phyloP scores from a whole-genome alignment of 1,140 invertebrate genomes.

The Acromyrmex heyeri region DNA sequence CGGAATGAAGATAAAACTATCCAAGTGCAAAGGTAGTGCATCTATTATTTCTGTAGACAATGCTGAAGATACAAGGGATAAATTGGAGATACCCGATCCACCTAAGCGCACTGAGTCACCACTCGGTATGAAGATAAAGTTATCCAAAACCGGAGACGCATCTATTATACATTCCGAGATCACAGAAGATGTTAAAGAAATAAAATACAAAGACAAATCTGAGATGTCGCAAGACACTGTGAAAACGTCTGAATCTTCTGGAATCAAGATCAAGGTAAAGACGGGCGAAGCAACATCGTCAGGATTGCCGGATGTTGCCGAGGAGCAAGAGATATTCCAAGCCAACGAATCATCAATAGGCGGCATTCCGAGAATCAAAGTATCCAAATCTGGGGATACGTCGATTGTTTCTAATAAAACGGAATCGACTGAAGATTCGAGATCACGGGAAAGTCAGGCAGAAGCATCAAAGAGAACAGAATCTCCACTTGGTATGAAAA shows the following conservation, averaged over 20 bases:
- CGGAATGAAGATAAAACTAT: constrained; percentile 83
- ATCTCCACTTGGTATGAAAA: constrained; percentile 83
- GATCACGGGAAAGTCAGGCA: constrained; percentile 55
- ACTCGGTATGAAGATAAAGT: constrained; percentile 78
- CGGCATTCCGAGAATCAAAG: constrained; percentile 70
- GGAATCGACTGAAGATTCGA: constrained; percentile 60
- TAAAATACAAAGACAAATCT: constrained; percentile 68
- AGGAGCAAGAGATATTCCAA: constrained; percentile 45
- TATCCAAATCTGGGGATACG: constrained; percentile 68
- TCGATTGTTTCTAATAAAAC: constrained; percentile 65
- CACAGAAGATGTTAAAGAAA: constrained; percentile 67
- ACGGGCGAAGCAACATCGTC: constrained; percentile 43
- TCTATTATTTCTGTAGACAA: constrained; percentile 78
- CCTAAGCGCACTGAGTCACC: constrained; percentile 78
- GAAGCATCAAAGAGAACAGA: constrained; percentile 77
- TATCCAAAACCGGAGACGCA: constrained; percentile 77
- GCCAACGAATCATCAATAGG: constrained; percentile 50
- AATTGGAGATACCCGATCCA: constrained; percentile 74
- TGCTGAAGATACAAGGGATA: constrained; percentile 77
- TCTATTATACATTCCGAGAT: constrained; percentile 76
- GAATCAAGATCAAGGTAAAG: constrained; percentile 66
- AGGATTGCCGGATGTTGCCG: not conserved
- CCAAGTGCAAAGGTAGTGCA: constrained; percentile 78
- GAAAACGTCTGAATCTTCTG: constrained; percentile 28
- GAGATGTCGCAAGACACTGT: constrained; percentile 52